Base-by-base conservation (phyloP, 2,888 invertebrate species). In the Creontiades dilutus region DNA sequence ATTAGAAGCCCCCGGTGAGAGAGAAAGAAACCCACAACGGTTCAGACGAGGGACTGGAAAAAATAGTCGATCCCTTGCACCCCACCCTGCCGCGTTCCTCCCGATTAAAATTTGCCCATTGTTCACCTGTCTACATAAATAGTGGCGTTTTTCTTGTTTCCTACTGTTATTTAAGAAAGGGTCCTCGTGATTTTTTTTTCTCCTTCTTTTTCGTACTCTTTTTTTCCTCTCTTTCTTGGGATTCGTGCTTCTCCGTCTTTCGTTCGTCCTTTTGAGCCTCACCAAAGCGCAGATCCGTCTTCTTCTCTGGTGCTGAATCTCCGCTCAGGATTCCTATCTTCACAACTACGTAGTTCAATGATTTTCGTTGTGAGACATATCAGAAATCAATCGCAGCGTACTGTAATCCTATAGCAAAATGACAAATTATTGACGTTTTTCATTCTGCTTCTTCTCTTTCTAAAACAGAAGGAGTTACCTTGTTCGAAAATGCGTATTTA, bases 41-140 rank as follows among this genome's bases (percentile, higher is more conserved):
- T 68, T 68, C 68, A 68, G 68, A 68, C 68, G 27, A 27, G 19
- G 61, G 86, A 57, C 68, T n/a, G 48, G 75, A 88, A 88, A 86
- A 88, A 88, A 88, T 88, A 55, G 78, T 48, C 78, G 52, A 12
- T 80, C 80, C 88, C 80, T n/a, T 27, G 87, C 27, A 61, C 88
- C 78, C 46, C 7, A 12, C 87, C 87, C 87, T 47, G 16, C 80
- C 88, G 55, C 88, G 78, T 80, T 80, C 55, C 88, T 80, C 88
- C 81, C 90, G 90, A 90, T 90, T 90, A 90, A 90, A 90, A 90
- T 90, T 90, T 90, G 82, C 90, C 89, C 90, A 90, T 90, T 90
- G 90, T 90, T 89, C 90, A 87, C 86, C 90, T 90, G 90, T 90
- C 90, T 87, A 87, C 90, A 90, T 90, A 90, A 90, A 90, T 90